These are phyloP conservation scores for Neogobius melanostomus DNA, from an alignment of 2,113 vertebrate genomes.

Conservation along the genomic window DNA sequence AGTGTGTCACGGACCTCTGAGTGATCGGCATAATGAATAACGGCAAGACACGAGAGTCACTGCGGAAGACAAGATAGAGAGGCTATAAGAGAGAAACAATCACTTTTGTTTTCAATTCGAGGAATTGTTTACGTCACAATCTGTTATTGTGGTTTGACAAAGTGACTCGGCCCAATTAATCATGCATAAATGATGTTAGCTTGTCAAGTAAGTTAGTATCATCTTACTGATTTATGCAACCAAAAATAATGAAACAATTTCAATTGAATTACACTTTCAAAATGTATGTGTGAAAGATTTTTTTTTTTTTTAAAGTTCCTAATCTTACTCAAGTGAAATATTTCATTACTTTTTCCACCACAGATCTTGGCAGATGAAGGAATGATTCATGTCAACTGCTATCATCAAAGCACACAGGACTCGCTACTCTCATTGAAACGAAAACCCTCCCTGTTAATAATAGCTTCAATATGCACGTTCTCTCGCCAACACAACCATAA, in stretches of 20 bases:
- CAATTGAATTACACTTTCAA: too few species aligned
- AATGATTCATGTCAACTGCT: not conserved
- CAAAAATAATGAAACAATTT: not conserved
- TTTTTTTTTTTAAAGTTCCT: too few species aligned
- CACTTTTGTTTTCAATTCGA: conserved; percentile 36
- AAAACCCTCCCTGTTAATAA: not conserved
- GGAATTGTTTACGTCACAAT: conserved; percentile 9
- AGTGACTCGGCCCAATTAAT: not conserved
- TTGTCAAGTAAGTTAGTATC: too few species aligned
- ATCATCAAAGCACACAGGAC: not conserved
- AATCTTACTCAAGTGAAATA: too few species aligned
- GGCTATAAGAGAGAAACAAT: conserved; percentile 7
- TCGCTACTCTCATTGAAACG: not conserved
- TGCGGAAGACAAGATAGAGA: conserved; percentile 15
- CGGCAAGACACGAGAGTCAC: conserved; percentile 19
- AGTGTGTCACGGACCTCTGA: conserved; percentile 57
- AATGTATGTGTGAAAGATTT: too few species aligned
- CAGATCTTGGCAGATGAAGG: too few species aligned
- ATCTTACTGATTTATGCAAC: not conserved
- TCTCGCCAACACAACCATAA: not conserved
- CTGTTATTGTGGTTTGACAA: not conserved
- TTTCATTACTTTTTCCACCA: too few species aligned
- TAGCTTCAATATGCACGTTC: not conserved
- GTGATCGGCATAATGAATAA: conserved; percentile 66
- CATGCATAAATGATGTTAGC: too few species aligned